phyloP scores from a whole-genome alignment of 1,140 invertebrate species.

The Procambarus clarkii region DNA sequence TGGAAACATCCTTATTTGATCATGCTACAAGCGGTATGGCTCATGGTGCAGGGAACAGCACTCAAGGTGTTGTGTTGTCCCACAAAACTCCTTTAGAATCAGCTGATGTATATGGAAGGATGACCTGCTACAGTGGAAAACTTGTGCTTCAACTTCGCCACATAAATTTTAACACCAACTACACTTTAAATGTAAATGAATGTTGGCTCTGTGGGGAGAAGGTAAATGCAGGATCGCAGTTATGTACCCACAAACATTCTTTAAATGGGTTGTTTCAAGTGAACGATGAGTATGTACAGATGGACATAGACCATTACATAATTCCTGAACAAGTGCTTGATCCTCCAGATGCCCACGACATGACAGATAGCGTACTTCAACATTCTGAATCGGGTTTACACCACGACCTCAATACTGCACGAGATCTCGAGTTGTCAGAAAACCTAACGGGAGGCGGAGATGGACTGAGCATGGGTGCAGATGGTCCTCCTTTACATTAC shows the following conservation, averaged over 20 bases:
- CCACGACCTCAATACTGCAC: constrained; percentile 31
- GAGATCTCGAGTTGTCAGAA: constrained; percentile 27
- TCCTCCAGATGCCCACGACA: constrained; percentile 42
- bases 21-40: constrained; percentile 22
- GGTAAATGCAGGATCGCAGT: constrained; percentile 61
- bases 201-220: constrained; percentile 72
- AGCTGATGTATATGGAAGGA: constrained; percentile 58
- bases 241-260: constrained; percentile 70
- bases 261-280: constrained; percentile 71
- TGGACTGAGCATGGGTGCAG: constrained; percentile 30
- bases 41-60: constrained; percentile 9
- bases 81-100: constrained; percentile 48
- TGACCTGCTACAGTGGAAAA: constrained; percentile 60
- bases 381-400: constrained; percentile 38
- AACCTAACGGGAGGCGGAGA: constrained; percentile 39
- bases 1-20: constrained; percentile 56
- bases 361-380: constrained; percentile 39
- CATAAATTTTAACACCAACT: constrained; percentile 70
- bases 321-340: constrained; percentile 70
- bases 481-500: constrained; percentile 42
- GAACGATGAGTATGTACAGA: constrained; percentile 70
- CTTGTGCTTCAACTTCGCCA: constrained; percentile 53
- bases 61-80: constrained; percentile 9
- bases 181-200: constrained; percentile 69
- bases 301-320: constrained; percentile 70